Evolutionary conservation across 2,113 vertebrate genomes (phyloP), one percentile per base, ranked within the genome.

Genomic region (Agapornis roseicollis): DNA sequence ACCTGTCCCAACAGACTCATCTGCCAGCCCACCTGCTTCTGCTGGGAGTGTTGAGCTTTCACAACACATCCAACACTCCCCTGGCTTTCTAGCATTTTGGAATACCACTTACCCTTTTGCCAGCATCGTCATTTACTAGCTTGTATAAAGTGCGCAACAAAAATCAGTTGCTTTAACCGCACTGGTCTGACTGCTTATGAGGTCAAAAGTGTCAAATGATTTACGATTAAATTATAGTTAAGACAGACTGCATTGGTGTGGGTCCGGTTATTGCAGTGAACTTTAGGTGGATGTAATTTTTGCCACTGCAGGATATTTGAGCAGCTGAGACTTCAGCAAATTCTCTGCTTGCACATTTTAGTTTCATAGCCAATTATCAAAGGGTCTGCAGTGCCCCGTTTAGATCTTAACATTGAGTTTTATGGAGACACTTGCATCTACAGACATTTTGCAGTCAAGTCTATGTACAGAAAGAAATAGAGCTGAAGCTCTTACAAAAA

Each of bases 331-430:
- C 39, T 60, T 50, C 78, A 79, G 29, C 28, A 23, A 66, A 46
- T 25, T 81, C 61, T 76, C 69, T 2, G 0, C 24, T 71, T 78
- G 27, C 39, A 64, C 17, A 11, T 39, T 89, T 86, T 20, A n/a
- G 8, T 79, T 90, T 81, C 31, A 13, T 56, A 78, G 37, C 5
- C 52, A 7, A 6, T 74, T 86, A 39, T 66, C 60, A 31, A 60
- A 68, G 56, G 27, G 8, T 33, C 41, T 64, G 1, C 0, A 0
- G 12, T 64, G 50, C 39, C 52, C 35, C 19, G 8, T 65, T 79
- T 68, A 69, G 33, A 56, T 20, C 13, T 89, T 42, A 53, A 65
- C 23, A 18, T 1, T 1, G 3, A 74, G 71, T 90, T 93, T 93
- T 58, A 63, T 44, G 12, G 12, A 28, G n/a, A 42, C 24, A 42